Evolutionary conservation across 2,113 vertebrate genomes (phyloP).

Genomic region (Hemibagrus wyckioides): DNA sequence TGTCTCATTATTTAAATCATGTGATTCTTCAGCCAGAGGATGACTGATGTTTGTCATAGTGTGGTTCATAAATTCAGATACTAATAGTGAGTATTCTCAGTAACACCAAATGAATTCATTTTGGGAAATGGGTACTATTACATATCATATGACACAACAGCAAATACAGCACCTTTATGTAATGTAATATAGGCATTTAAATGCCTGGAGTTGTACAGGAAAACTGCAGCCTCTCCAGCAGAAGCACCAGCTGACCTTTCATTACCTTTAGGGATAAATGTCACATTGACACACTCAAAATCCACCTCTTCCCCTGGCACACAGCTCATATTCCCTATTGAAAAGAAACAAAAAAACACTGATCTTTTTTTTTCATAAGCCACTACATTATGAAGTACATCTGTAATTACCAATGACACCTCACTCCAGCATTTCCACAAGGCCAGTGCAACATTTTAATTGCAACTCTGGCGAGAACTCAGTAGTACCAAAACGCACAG

Average conservation of each 20-base stretch:
- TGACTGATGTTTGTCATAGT: background rate
- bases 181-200: background rate
- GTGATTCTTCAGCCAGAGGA: background rate
- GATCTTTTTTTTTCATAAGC: background rate
- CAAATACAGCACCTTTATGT: background rate
- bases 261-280: slow-evolving; percentile 22
- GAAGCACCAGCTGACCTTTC: slow-evolving; percentile 26
- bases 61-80: slow-evolving; percentile 13
- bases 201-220: background rate
- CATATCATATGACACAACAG: background rate
- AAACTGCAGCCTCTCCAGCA: slow-evolving; percentile 21
- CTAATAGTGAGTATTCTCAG: background rate
- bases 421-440: slow-evolving; percentile 14
- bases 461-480: background rate
- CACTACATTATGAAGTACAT: slow-evolving; percentile 6
- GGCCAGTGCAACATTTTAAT: slow-evolving; percentile 28
- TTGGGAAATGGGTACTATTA: slow-evolving; percentile 1
- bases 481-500: slow-evolving; percentile 13
- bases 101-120: background rate
- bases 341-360: background rate
- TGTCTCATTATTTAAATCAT: slow-evolving; percentile 9
- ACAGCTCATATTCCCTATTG: slow-evolving; percentile 1
- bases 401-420: slow-evolving; percentile 4
- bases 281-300: slow-evolving; percentile 7
- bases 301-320: slow-evolving; percentile 5